phyloP scores from a whole-genome alignment of 1,140 invertebrate genomes.

The Cydia fagiglandana region DNA sequence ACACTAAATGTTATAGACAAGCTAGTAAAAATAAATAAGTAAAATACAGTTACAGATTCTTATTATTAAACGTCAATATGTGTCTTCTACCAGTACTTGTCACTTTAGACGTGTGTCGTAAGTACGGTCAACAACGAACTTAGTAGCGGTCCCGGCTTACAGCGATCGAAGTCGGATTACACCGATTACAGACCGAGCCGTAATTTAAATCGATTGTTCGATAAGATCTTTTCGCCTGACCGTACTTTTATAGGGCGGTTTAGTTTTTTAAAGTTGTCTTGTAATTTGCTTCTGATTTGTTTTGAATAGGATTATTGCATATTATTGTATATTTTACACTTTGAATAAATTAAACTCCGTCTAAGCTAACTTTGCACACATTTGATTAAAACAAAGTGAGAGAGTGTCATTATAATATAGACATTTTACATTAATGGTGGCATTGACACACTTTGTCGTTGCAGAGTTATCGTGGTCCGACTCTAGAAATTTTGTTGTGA shows the following conservation, averaged over 20 bases:
- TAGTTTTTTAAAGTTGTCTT: constrained; percentile 26
- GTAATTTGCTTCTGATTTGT: not conserved
- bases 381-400: too few species aligned
- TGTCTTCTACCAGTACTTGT: constrained; percentile 45
- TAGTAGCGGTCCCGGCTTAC: constrained; percentile 34
- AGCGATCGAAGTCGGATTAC: constrained; percentile 55
- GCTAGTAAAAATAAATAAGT: too few species aligned
- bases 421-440: too few species aligned
- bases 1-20: too few species aligned
- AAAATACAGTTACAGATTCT: too few species aligned
- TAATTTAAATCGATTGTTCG: constrained; percentile 53
- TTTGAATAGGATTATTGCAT: not conserved
- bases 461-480: too few species aligned
- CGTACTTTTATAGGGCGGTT: constrained; percentile 15
- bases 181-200: constrained; percentile 49
- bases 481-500: too few species aligned
- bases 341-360: too few species aligned
- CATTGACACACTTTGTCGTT: too few species aligned
- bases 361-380: too few species aligned
- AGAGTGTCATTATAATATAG: too few species aligned
- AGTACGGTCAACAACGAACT: constrained; percentile 44
- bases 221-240: constrained; percentile 43
- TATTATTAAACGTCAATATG: too few species aligned
- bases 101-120: constrained; percentile 41
- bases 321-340: not conserved